Evolutionary conservation across 2,888 invertebrate species (phyloP), one percentile per base, ranked within the genome.

Genomic region (Dryocosmus kuriphilus): DNA sequence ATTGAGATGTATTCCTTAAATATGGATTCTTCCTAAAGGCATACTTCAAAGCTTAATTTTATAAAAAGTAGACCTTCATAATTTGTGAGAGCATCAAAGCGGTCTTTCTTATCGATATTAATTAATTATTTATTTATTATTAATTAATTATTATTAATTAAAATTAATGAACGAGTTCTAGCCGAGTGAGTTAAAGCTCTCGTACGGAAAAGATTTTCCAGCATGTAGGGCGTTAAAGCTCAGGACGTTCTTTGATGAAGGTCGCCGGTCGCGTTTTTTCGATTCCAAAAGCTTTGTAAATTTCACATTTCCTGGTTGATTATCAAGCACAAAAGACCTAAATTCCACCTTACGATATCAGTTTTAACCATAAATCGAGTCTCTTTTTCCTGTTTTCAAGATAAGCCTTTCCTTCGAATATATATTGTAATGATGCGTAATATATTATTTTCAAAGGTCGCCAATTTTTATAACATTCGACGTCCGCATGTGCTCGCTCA

Each of bases 21-120:
- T 51, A 51, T 51, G 3, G 9, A 51, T 51, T n/a, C 8, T n/a
- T n/a, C 8, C 8, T 1, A 24, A 24, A 27, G 24, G 16, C 5
- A 27, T 27, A 24, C 6, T 24, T 24, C 57, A 57, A 57, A 57
- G 11, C 4, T 7, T 57, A 24, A 9, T 57, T 27, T 22, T 9
- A 24, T 22, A 27, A 57, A 22, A 6, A 27, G 14, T 14, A 57
- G 57, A 24, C 14, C 24, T 57, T 14, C 57, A 57, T 57, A 27
- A 57, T 57, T 57, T 24, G 9, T 27, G 9, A 27, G 24, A 2
- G 24, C 24, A 24, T 24, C 57, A 24, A 24, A 24, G 14, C 57
- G 6, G 6, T 57, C n/a, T n/a, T 22, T 55, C n/a, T 24, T 41
- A n/a, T 35, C 41, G 46, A 60, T 74, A 67, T 74, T 74, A n/a